Conservation (phyloP, 2,113 vertebrate genomes). For the Varanus komodoensis region DNA sequence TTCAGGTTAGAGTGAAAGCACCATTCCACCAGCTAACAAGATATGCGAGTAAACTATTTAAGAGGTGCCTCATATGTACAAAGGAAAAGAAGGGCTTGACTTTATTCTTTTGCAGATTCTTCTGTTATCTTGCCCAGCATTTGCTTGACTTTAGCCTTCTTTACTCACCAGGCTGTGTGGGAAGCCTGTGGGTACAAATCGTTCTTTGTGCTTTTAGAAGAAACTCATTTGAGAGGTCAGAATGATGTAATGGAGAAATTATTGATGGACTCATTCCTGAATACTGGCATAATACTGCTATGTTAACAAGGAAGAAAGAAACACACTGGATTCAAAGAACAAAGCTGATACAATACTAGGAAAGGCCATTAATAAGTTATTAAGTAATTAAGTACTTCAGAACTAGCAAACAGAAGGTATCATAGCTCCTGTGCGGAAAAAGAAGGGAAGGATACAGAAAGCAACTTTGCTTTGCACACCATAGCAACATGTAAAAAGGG, state of each 20-base stretch:
- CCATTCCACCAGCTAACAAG: background rate
- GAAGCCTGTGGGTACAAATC: background rate
- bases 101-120: background rate
- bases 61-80: background rate
- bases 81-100: background rate
- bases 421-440: background rate
- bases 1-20: background rate
- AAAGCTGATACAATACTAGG: conserved; percentile 16
- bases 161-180: background rate
- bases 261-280: background rate
- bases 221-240: background rate
- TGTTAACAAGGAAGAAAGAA: background rate
- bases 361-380: background rate
- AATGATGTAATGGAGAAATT: background rate
- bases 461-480: conserved; percentile 37
- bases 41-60: background rate
- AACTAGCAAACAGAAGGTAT: conserved; percentile 12
- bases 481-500: conserved; percentile 40
- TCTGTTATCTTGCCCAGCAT: background rate
- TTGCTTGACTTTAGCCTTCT: background rate
- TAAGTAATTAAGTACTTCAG: background rate
- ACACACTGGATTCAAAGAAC: background rate
- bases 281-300: background rate
- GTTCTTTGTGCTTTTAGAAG: background rate
- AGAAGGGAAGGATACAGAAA: conserved; percentile 36